A percentile compares a stretch with the other conserved stretches of the same genome.
phyloP scores from a whole-genome alignment of 2,113 vertebrate species.

The Crypturellus undulatus region DNA sequence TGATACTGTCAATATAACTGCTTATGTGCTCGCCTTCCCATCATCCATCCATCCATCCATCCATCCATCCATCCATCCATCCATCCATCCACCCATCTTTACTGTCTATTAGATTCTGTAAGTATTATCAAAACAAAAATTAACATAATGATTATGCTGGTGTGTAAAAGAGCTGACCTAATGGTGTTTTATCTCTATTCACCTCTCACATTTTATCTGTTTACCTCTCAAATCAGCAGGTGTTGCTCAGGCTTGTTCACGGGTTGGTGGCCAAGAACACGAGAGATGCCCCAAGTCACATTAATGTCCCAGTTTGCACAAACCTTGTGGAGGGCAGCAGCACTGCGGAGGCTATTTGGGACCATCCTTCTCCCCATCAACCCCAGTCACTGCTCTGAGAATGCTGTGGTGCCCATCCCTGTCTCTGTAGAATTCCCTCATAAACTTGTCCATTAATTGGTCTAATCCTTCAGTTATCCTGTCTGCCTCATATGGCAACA shows the following conservation, averaged over 20 bases:
- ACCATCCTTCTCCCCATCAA: not conserved
- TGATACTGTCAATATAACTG: not conserved
- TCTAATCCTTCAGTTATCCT: not conserved
- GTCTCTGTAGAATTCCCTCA: not conserved
- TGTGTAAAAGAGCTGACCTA: no score
- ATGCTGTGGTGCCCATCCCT: not conserved
- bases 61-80: not conserved
- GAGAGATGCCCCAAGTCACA: accelerated
- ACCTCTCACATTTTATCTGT: no score
- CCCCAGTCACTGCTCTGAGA: not conserved
- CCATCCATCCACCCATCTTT: not conserved
- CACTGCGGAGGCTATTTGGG: not conserved
- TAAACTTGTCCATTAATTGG: not conserved
- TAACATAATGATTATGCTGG: not conserved
- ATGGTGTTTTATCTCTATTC: not conserved
- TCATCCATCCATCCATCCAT: not conserved
- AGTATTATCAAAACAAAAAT: not conserved
- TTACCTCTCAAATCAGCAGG: not conserved
- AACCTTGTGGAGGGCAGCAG: not conserved
- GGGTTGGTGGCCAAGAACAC: not conserved
- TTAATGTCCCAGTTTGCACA: not conserved
- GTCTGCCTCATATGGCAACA: not conserved
- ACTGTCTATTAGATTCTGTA: not conserved
- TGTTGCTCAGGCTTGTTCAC: not conserved
- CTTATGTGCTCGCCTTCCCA: not conserved